Evolutionary conservation across 2,797 vertebrate genomes (phyloP).

Genomic region (Tenualosa thibaudeaui): DNA sequence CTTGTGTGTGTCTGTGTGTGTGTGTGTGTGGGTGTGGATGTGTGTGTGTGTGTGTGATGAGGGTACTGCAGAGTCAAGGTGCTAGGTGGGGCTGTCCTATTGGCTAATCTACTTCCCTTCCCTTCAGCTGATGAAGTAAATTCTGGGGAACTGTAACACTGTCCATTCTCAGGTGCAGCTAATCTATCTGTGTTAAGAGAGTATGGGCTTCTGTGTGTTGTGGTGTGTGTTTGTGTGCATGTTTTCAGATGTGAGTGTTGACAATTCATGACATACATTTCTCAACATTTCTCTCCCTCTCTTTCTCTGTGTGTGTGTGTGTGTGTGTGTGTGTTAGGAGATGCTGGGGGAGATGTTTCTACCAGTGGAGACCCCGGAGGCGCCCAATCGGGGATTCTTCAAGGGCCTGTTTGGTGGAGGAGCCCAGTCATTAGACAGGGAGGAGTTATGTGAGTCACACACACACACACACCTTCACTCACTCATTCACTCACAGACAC

Average conservation of each 20-base stretch:
- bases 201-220: neutral
- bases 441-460: conserved; percentile 89
- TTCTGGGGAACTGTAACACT: neutral
- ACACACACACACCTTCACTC: conserved; percentile 3
- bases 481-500: neutral
- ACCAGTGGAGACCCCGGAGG: conserved; percentile 96
- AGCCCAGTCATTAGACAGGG: conserved; percentile 94
- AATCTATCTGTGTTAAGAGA: neutral
- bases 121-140: neutral
- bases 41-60: too few relatives aligned
- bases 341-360: conserved; percentile 98
- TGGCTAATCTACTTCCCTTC: too few relatives aligned
- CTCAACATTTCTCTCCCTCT: neutral
- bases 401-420: conserved; percentile 98
- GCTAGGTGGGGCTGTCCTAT: too few relatives aligned
- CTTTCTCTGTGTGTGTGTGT: neutral
- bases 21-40: too few relatives aligned
- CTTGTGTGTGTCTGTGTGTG: too few relatives aligned
- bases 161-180: neutral
- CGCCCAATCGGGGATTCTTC: conserved; percentile 97
- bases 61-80: too few relatives aligned
- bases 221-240: neutral
- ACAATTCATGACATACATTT: neutral
- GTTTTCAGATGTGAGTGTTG: conserved; percentile 5
- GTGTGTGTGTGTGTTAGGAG: conserved; percentile 78